Percentiles rank a stretch among this genome's conserved stretches.
Conservation (phyloP, 1,140 invertebrate species). For the silkworm (Bombyx mori) region ASM3026992v2 NC_085116.1:13614001-13614500, state of each 20-base stretch:
- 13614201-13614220: constrained; percentile 58
- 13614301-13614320: constrained; percentile 58
- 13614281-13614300: constrained; percentile 56
- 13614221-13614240: constrained; percentile 28
- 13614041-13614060: constrained; percentile 44
- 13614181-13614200: constrained; percentile 58
- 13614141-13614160: constrained; percentile 44
- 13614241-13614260: constrained; percentile 25
- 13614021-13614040: constrained; percentile 64
- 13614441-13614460: constrained; percentile 51
- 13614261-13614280: constrained; percentile 32
- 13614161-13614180: constrained; percentile 47
- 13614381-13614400: constrained; percentile 49
- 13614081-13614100: constrained; percentile 26
- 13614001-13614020: constrained; percentile 53
- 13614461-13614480: constrained; percentile 61
- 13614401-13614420: constrained; percentile 67
- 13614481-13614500: constrained; percentile 31
- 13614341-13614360: constrained; percentile 53
- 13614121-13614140: constrained; percentile 18
- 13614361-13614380: constrained; percentile 55
- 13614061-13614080: constrained; percentile 24
- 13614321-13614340: constrained; percentile 53
- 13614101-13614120: constrained; percentile 15
- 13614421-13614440: constrained; percentile 53